A percentile compares a stretch with the other conserved stretches of the same genome.
Evolutionary conservation across 64 coral and sea anemone species (phyloP).

Genomic region (Astreopora myriophthalma): DNA sequence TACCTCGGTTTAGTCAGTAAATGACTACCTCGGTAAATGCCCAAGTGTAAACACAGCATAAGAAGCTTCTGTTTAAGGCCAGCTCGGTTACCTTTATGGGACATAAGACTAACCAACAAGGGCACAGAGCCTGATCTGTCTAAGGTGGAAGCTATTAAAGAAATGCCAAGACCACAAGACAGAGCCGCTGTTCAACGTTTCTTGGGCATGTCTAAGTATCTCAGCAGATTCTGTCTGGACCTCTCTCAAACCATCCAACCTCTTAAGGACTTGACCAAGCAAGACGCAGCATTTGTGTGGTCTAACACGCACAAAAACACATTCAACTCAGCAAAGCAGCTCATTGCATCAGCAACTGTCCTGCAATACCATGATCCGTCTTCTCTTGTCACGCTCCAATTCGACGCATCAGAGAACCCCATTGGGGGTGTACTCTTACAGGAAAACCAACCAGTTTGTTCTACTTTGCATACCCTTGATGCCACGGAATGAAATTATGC

Average conservation of each 20-base stretch:
- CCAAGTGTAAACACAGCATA: too few relatives aligned
- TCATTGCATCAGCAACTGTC: not conserved
- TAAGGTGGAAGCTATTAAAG: slow-evolving; percentile 36
- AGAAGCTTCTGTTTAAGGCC: too few relatives aligned
- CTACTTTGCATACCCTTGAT: too few relatives aligned
- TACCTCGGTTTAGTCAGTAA: too few relatives aligned
- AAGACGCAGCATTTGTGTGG: slow-evolving; percentile 44
- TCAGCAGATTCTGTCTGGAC: slow-evolving; percentile 57
- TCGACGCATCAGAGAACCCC: slow-evolving; percentile 41
- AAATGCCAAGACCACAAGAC: slow-evolving; percentile 33
- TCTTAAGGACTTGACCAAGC: slow-evolving; percentile 40
- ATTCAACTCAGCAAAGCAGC: slow-evolving; percentile 20
- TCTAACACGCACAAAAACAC: slow-evolving; percentile 10
- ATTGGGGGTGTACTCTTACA: slow-evolving; percentile 38
- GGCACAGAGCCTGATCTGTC: slow-evolving; percentile 25
- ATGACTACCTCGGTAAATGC: too few relatives aligned
- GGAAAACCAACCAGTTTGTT: not conserved
- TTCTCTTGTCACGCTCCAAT: too few relatives aligned
- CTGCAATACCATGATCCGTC: slow-evolving; percentile 33
- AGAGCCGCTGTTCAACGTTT: slow-evolving; percentile 36
- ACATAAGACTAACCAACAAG: too few relatives aligned
- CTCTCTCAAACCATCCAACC: slow-evolving; percentile 24
- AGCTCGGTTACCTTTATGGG: too few relatives aligned
- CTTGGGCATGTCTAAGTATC: slow-evolving; percentile 44
- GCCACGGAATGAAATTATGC: too few relatives aligned